Base-by-base conservation (phyloP, 2,797 vertebrate genomes). In the Meriones psammophilus region DNA sequence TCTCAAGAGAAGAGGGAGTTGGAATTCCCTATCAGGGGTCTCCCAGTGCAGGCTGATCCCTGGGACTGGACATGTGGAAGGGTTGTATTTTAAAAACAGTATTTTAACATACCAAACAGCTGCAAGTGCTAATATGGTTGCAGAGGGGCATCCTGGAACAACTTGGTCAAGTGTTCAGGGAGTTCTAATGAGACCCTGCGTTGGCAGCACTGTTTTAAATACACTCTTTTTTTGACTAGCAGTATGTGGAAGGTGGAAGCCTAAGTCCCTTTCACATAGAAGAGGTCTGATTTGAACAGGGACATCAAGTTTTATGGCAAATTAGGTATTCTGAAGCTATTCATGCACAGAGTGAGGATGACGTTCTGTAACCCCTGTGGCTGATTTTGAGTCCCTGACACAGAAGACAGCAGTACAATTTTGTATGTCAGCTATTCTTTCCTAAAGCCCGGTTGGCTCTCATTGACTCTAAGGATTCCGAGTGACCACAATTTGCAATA, bases 341-440 rank as follows among this genome's bases (percentile, higher is more conserved):
- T 20, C 74, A 74, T 77, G 42, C 3, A 33, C 18, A 64, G 26
- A 24, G 74, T 8, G 13, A 89, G 83, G 58, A 69, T 30, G 92
- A 85, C 15, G 22, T 89, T 77, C 84, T 74, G 10, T 64, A 84
- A 46, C 10, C 30, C 4, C 1, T 50, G 33, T 83, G 9, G 86
- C 54, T 94, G 42, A 97, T 88, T 91, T 91, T 42, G 20, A 71
- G 42, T 73, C 14, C 94, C 33, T 50, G 28, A 24, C 36, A 18
- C 33, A 58, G 20, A 62, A 80, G 50, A 88, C 3, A 5, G 0
- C 42, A 60, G 91, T 26, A 26, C 1, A 79, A 62, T 36, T 66
- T 20, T 86, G 30, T 39, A 39, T 30, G 76, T 91, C 66, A 89
- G 1, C 20, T 68, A 22, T 14, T 89, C 5, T 81, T 79, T 71